Evolutionary conservation across 2,888 invertebrate genomes (phyloP).

Genomic region (Margaritifera margaritifera): DNA sequence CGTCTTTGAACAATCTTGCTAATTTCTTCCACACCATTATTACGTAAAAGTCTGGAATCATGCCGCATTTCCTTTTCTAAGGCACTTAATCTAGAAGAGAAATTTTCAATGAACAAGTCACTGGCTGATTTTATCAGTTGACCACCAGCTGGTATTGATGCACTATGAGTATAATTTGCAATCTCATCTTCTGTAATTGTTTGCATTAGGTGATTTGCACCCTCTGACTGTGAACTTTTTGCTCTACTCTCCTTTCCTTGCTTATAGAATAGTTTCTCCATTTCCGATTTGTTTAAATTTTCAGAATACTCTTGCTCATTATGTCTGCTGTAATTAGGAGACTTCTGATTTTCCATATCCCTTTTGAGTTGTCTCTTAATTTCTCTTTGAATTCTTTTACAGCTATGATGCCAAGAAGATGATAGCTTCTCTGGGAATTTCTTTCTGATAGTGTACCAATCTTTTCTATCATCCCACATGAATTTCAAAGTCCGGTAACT

Average conservation of each 20-base stretch:
- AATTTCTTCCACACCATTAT: conserved; percentile 28
- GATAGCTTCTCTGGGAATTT: conserved; percentile 42
- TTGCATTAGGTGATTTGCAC: conserved; percentile 26
- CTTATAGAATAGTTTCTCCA: not conserved
- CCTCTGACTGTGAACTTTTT: conserved; percentile 40
- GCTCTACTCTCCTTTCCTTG: conserved; percentile 19
- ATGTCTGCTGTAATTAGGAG: conserved; percentile 14
- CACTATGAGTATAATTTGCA: conserved; percentile 25
- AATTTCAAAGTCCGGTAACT: conserved; percentile 59
- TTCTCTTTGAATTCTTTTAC: conserved; percentile 50
- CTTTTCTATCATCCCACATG: conserved; percentile 43
- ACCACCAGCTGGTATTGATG: conserved; percentile 29
- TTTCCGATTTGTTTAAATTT: conserved; percentile 12
- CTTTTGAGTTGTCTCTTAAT: conserved; percentile 51
- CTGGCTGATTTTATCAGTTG: conserved; percentile 50
- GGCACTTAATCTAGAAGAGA: conserved; percentile 46
- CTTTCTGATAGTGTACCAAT: conserved; percentile 48
- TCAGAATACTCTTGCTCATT: conserved; percentile 19
- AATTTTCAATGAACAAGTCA: conserved; percentile 61
- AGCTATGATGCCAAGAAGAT: conserved; percentile 46
- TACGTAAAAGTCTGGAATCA: conserved; percentile 39
- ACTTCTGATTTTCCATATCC: conserved; percentile 29
- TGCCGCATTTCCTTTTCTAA: conserved; percentile 54
- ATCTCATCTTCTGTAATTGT: conserved; percentile 32
- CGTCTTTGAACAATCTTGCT: conserved; percentile 24